Conservation (phyloP, 2,797 vertebrate species). For the Xiphophorus birchmanni region DNA sequence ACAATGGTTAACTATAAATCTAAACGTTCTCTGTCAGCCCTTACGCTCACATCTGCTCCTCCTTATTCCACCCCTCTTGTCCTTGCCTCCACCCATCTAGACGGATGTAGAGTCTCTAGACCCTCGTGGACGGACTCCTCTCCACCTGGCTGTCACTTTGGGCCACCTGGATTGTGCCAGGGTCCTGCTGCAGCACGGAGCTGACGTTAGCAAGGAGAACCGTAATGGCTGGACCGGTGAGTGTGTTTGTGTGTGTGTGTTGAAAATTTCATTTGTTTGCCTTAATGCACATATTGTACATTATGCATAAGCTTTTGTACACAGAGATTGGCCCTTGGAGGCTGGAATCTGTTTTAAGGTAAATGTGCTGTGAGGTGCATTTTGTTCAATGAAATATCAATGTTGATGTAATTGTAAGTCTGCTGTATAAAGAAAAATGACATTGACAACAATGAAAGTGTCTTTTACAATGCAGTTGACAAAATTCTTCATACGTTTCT, state of each 20-base stretch:
- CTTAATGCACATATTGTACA: background rate
- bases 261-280: background rate
- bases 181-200: slow-evolving; percentile 90
- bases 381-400: background rate
- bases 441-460: background rate
- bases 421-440: background rate
- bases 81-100: slow-evolving; percentile 62
- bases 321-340: background rate
- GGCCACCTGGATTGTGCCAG: slow-evolving; percentile 91
- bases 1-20: background rate
- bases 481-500: background rate
- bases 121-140: slow-evolving; percentile 92
- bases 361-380: slow-evolving; percentile 2
- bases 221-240: slow-evolving; percentile 95
- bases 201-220: slow-evolving; percentile 94
- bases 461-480: background rate
- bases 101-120: slow-evolving; percentile 90
- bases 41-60: background rate
- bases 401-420: slow-evolving; percentile 5
- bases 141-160: slow-evolving; percentile 94
- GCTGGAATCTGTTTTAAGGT: background rate
- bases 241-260: slow-evolving; percentile 8
- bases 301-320: background rate
- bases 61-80: background rate
- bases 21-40: background rate